Evolutionary conservation across 1,140 invertebrate species (phyloP).

Genomic region (Bombus waltoni): DNA sequence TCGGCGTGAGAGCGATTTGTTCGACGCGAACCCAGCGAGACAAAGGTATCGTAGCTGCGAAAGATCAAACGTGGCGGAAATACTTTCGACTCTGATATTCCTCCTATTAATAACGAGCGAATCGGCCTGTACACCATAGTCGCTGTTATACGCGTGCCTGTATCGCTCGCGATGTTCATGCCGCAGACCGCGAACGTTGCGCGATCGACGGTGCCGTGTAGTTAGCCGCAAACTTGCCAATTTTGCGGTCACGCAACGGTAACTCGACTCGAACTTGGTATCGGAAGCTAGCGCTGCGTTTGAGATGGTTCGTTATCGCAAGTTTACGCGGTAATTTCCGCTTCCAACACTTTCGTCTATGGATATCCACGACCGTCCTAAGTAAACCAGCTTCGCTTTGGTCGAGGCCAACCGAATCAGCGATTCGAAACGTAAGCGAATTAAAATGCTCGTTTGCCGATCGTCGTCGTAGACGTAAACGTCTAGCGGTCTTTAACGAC

Average conservation of each 20-base stretch:
- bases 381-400: background rate
- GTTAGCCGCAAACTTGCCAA: slow-evolving; percentile 1
- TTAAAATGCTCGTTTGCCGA: background rate
- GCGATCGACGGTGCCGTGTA: background rate
- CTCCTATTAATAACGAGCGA: too few species aligned
- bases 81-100: background rate
- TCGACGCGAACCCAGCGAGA: too few species aligned
- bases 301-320: background rate
- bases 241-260: background rate
- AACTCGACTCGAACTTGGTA: background rate
- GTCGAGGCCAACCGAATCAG: background rate
- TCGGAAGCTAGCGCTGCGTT: background rate
- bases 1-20: too few species aligned
- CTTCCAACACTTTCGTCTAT: background rate
- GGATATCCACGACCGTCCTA: background rate
- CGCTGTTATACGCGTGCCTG: background rate
- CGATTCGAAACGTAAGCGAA: background rate
- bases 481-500: background rate
- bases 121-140: background rate
- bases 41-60: too few species aligned
- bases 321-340: background rate
- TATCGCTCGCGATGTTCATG: background rate
- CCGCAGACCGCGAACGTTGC: background rate
- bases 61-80: background rate
- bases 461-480: background rate